Percentiles rank a stretch among this genome's conserved stretches.
Conservation (phyloP, 2,888 invertebrate species). For the Drosophila recens region DNA sequence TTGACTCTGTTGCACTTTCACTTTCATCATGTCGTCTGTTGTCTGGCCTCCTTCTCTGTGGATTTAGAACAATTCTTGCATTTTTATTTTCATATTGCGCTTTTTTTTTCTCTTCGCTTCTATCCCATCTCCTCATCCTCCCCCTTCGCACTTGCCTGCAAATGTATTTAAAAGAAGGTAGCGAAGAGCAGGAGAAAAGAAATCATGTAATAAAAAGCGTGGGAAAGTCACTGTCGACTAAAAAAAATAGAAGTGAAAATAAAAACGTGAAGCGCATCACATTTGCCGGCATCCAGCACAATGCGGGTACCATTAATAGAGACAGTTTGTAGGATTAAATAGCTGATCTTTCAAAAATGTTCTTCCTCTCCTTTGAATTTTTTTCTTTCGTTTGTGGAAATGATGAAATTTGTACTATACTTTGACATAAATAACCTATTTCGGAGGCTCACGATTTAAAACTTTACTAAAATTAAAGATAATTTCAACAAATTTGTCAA, state of each 20-base stretch:
- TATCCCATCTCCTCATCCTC: neutral
- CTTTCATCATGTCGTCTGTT: slow-evolving; percentile 43
- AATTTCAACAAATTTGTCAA: too few species aligned
- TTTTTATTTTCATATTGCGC: slow-evolving; percentile 51
- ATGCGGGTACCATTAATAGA: neutral
- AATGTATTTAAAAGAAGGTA: slow-evolving; percentile 9
- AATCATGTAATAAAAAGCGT: slow-evolving; percentile 47
- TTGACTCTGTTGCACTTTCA: slow-evolving; percentile 59
- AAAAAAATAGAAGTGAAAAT: slow-evolving; percentile 26
- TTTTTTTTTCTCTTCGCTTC: slow-evolving; percentile 15
- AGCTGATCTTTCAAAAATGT: neutral
- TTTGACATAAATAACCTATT: too few species aligned
- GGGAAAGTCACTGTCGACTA: slow-evolving; percentile 53
- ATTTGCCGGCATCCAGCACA: slow-evolving; percentile 33
- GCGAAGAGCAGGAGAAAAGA: slow-evolving; percentile 1
- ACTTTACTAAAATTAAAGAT: too few species aligned
- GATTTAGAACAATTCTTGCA: slow-evolving; percentile 74
- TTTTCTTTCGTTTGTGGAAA: too few species aligned
- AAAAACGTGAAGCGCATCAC: slow-evolving; percentile 44
- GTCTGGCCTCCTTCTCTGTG: slow-evolving; percentile 24
- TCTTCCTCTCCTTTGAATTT: neutral
- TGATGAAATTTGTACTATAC: too few species aligned
- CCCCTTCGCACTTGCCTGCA: slow-evolving; percentile 3
- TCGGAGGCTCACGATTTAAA: too few species aligned
- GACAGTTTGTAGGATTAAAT: neutral